A percentile compares a stretch with the other conserved stretches of the same genome.
These are phyloP conservation scores for Pygmarrhopalites habei DNA, from an alignment of 1,140 invertebrate genomes.

Conservation along the genomic window DNA sequence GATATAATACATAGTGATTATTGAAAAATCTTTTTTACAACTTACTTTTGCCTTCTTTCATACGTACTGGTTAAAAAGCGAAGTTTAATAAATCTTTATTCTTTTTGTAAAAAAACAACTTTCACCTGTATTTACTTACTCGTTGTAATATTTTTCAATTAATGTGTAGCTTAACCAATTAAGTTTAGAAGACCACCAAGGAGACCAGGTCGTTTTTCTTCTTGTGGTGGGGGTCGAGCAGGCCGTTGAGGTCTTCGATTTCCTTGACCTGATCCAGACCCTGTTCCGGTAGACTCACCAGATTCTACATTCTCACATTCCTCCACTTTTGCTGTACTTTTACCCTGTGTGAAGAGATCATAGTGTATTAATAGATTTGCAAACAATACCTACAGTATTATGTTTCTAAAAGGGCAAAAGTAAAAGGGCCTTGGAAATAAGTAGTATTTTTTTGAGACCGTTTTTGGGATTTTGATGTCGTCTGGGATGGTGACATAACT, in stretches of 20 bases:
- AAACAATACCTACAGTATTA: not conserved
- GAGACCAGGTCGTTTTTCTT: not conserved
- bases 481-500: constrained; percentile 30
- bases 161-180: not conserved
- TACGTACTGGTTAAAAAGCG: too few relatives aligned
- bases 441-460: constrained; percentile 5
- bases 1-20: too few relatives aligned
- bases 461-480: constrained; percentile 23
- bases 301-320: constrained; percentile 24
- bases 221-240: not conserved
- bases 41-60: too few relatives aligned
- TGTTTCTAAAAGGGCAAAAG: not conserved
- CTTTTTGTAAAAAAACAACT: too few relatives aligned
- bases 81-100: too few relatives aligned
- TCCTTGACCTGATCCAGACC: not conserved
- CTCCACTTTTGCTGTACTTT: constrained; percentile 10
- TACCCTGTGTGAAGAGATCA: constrained; percentile 6
- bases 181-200: not conserved
- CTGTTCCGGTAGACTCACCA: not conserved
- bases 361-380: not conserved
- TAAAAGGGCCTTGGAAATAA: not conserved
- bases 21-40: too few relatives aligned
- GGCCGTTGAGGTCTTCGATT: not conserved
- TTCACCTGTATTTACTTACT: too few relatives aligned
- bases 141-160: not conserved